Conservation (phyloP, 2,797 vertebrate genomes). For the Pseudotriccus pelzelni region DNA sequence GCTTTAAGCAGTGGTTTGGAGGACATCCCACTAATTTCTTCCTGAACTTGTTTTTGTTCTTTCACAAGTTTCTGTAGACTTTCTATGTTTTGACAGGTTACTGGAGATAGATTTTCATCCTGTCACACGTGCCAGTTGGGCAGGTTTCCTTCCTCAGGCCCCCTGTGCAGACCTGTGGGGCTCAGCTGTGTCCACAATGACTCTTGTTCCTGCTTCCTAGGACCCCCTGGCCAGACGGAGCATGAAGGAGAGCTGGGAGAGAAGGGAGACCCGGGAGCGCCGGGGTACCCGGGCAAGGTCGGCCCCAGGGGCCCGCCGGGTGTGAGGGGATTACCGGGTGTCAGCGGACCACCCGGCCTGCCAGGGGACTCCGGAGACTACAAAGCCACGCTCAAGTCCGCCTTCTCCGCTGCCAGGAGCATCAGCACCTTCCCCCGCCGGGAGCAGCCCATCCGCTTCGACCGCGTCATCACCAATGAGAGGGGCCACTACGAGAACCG, state of each 20-base stretch:
- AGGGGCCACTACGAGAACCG: conserved; percentile 61
- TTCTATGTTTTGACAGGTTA: no score
- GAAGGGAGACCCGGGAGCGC: conserved; percentile 69
- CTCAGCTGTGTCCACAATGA: accelerated
- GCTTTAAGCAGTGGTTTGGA: conserved; percentile 97
- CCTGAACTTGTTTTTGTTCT: conserved; percentile 97
- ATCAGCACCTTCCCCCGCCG: neutral
- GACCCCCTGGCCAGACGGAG: conserved; percentile 61
- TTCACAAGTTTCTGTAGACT: conserved; percentile 89
- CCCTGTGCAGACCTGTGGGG: neutral
- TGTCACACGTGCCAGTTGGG: neutral
- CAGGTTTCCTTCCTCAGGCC: neutral
- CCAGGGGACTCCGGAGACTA: conserved; percentile 68
- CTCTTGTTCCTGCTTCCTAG: conserved; percentile 32
- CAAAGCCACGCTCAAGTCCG: conserved; percentile 31
- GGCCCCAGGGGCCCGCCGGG: conserved; percentile 74
- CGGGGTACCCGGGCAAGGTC: conserved; percentile 77
- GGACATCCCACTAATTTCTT: conserved; percentile 98
- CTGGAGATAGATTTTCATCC: no score
- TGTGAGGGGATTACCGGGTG: conserved; percentile 38
- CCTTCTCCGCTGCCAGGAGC: conserved; percentile 75
- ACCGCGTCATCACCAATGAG: conserved; percentile 32
- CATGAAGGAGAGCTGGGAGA: conserved; percentile 65
- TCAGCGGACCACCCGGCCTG: conserved; percentile 22
- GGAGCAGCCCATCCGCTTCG: conserved; percentile 73